phyloP scores from a whole-genome alignment of 2,797 vertebrate species.

The Tangara arthus region DNA sequence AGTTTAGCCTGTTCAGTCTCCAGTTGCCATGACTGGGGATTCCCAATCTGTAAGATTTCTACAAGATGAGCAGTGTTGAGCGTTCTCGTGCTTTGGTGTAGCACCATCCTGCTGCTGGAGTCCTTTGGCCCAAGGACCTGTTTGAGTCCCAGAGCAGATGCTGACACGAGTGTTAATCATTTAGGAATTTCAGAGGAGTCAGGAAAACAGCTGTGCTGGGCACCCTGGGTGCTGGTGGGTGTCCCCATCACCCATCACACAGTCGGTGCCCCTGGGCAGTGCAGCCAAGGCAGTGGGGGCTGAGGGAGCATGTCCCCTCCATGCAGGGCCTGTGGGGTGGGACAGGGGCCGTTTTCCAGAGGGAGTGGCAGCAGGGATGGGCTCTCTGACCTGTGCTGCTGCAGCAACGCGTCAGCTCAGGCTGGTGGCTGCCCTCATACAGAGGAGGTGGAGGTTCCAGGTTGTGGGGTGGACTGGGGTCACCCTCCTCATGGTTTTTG shows the following conservation, averaged over 20 bases:
- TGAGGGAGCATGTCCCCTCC: rapidly evolving
- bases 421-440: rapidly evolving
- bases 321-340: rapidly evolving
- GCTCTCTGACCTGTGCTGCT: rapidly evolving
- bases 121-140: background rate
- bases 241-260: rapidly evolving
- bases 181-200: background rate
- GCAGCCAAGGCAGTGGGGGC: rapidly evolving
- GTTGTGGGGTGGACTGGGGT: background rate
- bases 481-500: background rate
- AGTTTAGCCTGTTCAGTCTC: background rate
- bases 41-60: background rate
- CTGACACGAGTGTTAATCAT: background rate
- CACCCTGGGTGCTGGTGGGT: rapidly evolving
- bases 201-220: background rate
- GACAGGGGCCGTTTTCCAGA: background rate
- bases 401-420: rapidly evolving
- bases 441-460: rapidly evolving
- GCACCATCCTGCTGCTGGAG: background rate
- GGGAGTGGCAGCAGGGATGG: rapidly evolving
- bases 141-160: background rate
- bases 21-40: background rate
- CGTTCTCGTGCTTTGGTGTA: rapidly evolving
- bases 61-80: background rate
- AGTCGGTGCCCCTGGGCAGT: rapidly evolving